Percentiles rank a stretch among this genome's conserved stretches.
Evolutionary conservation across 2,888 invertebrate species (phyloP).

Genomic region (Melinopterus prodromus): DNA sequence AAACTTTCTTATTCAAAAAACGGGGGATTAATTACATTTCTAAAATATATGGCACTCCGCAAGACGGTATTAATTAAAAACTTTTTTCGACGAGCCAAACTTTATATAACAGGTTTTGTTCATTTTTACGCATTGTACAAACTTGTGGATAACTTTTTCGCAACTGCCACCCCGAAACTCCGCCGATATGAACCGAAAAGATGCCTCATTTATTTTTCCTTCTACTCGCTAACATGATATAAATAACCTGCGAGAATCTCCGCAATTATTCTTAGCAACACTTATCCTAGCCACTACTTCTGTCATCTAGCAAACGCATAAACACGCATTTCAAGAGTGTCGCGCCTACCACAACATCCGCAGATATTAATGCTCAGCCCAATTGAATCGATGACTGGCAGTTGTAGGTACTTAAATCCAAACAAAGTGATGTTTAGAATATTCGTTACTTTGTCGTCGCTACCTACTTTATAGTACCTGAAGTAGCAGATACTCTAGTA

Average conservation of each 20-base stretch:
- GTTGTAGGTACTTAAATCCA: too few relatives aligned
- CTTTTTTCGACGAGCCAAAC: neutral
- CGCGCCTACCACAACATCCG: too few relatives aligned
- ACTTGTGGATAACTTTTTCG: neutral
- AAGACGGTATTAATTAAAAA: neutral
- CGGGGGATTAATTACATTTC: neutral
- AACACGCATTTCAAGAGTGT: neutral
- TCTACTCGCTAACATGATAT: neutral
- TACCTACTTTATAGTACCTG: too few relatives aligned
- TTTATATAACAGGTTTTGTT: neutral
- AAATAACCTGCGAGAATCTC: neutral
- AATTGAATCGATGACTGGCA: too few relatives aligned
- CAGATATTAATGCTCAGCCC: too few relatives aligned
- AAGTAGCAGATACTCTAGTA: too few relatives aligned
- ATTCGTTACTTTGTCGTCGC: too few relatives aligned
- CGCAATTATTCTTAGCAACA: neutral
- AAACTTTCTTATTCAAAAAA: conserved; percentile 4
- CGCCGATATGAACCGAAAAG: neutral
- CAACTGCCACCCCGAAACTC: too few relatives aligned
- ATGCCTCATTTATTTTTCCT: neutral
- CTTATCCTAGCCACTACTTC: neutral
- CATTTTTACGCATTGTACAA: neutral
- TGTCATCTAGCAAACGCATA: neutral
- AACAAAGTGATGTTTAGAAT: too few relatives aligned
- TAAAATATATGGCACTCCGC: conserved; percentile 4